Conservation (phyloP, 2,113 vertebrate genomes). For the Tetrax tetrax region DNA sequence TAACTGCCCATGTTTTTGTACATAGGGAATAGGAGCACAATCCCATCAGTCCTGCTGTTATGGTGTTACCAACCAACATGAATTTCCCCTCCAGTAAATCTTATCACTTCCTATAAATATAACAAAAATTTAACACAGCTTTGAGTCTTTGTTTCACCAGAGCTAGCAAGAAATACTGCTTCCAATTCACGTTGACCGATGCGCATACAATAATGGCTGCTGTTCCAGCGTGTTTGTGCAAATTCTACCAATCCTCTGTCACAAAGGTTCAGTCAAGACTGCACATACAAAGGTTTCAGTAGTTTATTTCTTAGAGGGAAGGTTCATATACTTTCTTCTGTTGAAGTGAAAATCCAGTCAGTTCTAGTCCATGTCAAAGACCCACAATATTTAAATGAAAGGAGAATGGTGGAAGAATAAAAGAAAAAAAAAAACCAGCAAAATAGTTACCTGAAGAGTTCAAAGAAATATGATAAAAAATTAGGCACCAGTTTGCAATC, state of each 20-base stretch:
- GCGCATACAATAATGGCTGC: not conserved
- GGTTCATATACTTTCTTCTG: not conserved
- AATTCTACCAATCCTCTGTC: not conserved
- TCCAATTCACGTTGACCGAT: not conserved
- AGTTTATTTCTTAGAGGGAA: not conserved
- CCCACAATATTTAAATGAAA: not conserved
- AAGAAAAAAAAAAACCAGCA: not conserved
- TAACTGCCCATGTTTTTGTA: not conserved
- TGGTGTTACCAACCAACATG: not conserved
- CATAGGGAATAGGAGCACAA: not conserved
- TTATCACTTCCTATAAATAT: not conserved
- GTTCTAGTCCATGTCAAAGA: not conserved
- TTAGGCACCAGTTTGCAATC: not conserved
- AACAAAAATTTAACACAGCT: not conserved
- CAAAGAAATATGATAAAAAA: not conserved
- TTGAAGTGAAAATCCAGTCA: not conserved
- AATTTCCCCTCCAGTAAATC: not conserved
- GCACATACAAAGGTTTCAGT: not conserved
- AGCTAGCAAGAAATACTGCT: not conserved
- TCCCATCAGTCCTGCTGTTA: not conserved
- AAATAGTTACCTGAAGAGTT: not conserved
- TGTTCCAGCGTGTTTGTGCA: not conserved
- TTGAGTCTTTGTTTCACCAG: not conserved
- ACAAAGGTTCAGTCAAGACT: not conserved
- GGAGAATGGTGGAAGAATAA: not conserved